These are phyloP conservation scores for Dicrostonyx torquatus DNA, from an alignment of 2,797 vertebrate genomes.

Conservation along the genomic window DNA sequence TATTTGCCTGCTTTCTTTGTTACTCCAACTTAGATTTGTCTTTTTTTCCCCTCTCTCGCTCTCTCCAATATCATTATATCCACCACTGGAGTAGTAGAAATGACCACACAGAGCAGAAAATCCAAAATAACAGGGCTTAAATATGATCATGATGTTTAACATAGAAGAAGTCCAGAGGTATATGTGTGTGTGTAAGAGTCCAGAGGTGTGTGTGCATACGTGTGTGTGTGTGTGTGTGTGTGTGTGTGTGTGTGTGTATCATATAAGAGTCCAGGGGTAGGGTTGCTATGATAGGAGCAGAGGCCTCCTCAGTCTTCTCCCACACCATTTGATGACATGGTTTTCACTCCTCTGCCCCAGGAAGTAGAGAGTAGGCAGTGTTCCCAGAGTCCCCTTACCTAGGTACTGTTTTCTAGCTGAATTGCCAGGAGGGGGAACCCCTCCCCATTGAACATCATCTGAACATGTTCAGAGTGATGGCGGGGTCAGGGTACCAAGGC, in stretches of 20 bases:
- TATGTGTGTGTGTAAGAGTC: no score
- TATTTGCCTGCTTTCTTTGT: conserved; percentile 35
- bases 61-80: neutral
- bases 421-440: neutral
- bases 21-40: neutral
- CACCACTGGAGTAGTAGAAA: neutral
- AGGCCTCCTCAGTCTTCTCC: neutral
- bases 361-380: neutral
- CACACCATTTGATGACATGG: rapidly evolving
- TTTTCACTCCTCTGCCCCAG: neutral
- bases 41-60: neutral
- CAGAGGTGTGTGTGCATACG: no score
- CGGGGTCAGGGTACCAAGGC: neutral
- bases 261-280: neutral
- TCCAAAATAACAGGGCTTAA: neutral
- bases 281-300: neutral
- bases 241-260: no score
- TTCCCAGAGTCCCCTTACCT: neutral
- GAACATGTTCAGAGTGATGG: neutral
- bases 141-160: neutral
- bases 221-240: no score
- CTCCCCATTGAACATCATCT: no score
- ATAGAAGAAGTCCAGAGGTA: neutral
- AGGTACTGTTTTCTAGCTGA: neutral
- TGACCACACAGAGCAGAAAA: neutral